A percentile compares a stretch with the other conserved stretches of the same genome.
These are phyloP conservation scores for Coregonus sp. DNA, from an alignment of 2,797 vertebrate species.

Conservation along the genomic window DNA sequence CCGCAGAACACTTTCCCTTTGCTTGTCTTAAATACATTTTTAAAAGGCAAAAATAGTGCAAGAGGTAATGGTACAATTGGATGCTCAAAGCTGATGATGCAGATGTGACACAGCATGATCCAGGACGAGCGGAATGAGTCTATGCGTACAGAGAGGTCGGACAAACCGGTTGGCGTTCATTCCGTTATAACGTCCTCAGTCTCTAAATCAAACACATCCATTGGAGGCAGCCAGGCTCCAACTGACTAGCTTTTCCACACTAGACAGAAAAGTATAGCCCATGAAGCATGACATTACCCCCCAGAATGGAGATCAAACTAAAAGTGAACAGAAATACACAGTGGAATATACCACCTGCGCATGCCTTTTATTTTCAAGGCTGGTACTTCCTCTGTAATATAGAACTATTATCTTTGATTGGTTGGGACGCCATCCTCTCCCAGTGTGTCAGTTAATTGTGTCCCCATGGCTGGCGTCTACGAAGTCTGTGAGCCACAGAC, in stretches of 20 bases:
- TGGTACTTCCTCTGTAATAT: constrained; percentile 70
- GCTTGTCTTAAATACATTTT: constrained; percentile 67
- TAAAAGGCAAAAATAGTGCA: constrained; percentile 91
- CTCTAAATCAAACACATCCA: constrained; percentile 51
- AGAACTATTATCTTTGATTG: constrained; percentile 66
- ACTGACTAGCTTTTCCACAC: neutral
- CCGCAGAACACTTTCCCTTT: constrained; percentile 80
- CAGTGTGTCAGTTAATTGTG: constrained; percentile 50
- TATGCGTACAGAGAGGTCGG: constrained; percentile 43
- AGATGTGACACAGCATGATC: constrained; percentile 75
- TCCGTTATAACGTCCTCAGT: constrained; percentile 30
- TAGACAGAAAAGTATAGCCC: constrained; percentile 19
- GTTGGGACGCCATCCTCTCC: constrained; percentile 53
- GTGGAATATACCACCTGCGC: constrained; percentile 52
- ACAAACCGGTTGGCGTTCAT: constrained; percentile 53
- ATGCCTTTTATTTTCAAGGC: constrained; percentile 73
- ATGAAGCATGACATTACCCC: constrained; percentile 37
- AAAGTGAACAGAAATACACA: constrained; percentile 61
- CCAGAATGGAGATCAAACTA: constrained; percentile 67
- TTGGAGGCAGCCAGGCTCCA: constrained; percentile 45
- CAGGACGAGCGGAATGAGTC: constrained; percentile 73
- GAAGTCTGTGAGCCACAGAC: constrained; percentile 82
- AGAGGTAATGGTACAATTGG: constrained; percentile 87
- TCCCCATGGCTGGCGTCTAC: constrained; percentile 65
- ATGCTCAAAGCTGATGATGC: constrained; percentile 64